These are phyloP conservation scores for Pediacus dermestoides DNA, from an alignment of 2,888 invertebrate genomes.

Conservation along the genomic window DNA sequence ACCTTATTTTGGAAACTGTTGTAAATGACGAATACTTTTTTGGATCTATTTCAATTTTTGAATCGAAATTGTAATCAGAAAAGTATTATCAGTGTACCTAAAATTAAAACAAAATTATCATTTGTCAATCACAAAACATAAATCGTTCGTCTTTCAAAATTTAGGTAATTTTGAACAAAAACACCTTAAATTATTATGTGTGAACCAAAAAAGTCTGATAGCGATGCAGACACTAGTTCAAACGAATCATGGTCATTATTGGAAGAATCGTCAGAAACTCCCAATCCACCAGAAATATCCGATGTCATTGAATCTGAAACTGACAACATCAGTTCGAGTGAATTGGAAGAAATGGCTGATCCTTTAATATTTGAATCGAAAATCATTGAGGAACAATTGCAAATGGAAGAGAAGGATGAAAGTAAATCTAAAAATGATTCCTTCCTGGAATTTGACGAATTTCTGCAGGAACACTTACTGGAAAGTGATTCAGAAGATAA, in stretches of 20 bases:
- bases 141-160: slow-evolving; percentile 21
- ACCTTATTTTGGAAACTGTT: too few species aligned
- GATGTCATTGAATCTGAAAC: too few species aligned
- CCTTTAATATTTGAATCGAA: too few species aligned
- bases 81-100: background rate
- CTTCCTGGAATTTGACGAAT: slow-evolving; percentile 25
- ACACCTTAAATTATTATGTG: slow-evolving; percentile 22
- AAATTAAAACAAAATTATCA: slow-evolving; percentile 1
- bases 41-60: too few species aligned
- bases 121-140: too few species aligned
- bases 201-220: slow-evolving; percentile 22
- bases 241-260: slow-evolving; percentile 41
- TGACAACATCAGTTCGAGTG: too few species aligned
- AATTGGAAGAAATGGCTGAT: too few species aligned
- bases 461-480: slow-evolving; percentile 11
- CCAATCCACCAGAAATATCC: too few species aligned
- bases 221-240: slow-evolving; percentile 36
- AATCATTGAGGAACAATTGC: background rate
- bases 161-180: background rate
- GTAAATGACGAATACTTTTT: too few species aligned
- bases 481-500: background rate
- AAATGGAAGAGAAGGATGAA: background rate
- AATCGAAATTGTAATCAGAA: background rate
- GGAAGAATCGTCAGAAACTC: slow-evolving; percentile 22
- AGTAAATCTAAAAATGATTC: slow-evolving; percentile 14